Conservation (phyloP, 2,888 invertebrate genomes). For the Polietes domitor region DNA sequence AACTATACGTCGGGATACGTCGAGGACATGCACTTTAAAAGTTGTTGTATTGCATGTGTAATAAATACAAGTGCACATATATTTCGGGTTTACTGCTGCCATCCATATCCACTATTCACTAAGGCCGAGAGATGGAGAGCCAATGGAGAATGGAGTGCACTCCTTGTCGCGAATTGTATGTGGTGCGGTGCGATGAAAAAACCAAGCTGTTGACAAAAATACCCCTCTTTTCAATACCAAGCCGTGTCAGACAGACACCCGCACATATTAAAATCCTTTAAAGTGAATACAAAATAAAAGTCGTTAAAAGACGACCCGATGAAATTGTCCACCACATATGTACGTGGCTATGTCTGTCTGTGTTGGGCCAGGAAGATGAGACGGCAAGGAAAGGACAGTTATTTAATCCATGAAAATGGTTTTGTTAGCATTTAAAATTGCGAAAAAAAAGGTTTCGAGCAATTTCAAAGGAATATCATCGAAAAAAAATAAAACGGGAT, state of each 20-base stretch:
- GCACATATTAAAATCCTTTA: conserved; percentile 47
- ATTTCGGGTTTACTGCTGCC: conserved; percentile 45
- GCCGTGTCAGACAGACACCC: background rate
- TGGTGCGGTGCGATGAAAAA: background rate
- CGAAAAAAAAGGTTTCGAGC: background rate
- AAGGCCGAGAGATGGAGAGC: background rate
- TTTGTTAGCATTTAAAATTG: conserved; percentile 34
- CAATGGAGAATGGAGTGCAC: conserved; percentile 13
- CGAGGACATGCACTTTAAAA: conserved; percentile 32
- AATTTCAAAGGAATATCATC: background rate
- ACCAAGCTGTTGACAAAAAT: conserved; percentile 29
- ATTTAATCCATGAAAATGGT: conserved; percentile 39
- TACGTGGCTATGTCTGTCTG: background rate
- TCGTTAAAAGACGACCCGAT: conserved; percentile 42
- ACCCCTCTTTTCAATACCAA: conserved; percentile 28
- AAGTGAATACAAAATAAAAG: conserved; percentile 52
- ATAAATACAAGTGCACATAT: conserved; percentile 46
- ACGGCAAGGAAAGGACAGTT: conserved; percentile 9
- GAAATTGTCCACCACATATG: conserved; percentile 15
- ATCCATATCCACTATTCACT: conserved; percentile 30
- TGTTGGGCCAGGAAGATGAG: background rate
- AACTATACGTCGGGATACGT: conserved; percentile 39
- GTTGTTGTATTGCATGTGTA: conserved; percentile 31
- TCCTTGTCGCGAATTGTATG: background rate
- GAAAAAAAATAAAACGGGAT: background rate